Conservation (phyloP, 1,140 invertebrate genomes). For the Augochlora pura region DNA sequence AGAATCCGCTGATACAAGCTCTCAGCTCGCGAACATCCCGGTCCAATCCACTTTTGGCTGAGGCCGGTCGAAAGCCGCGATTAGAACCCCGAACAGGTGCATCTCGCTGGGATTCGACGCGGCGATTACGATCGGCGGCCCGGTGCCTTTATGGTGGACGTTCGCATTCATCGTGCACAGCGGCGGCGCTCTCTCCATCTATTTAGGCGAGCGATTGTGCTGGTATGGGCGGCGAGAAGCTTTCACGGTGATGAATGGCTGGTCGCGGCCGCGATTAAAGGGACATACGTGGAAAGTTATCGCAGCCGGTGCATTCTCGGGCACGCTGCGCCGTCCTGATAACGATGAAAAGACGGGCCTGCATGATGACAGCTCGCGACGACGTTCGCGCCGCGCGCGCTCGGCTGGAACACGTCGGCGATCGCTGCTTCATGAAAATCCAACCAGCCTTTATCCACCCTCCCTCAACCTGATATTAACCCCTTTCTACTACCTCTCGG, state of each 20-base stretch:
- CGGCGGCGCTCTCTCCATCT: background rate
- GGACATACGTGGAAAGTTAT: slow-evolving; percentile 59
- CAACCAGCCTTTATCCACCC: too few relatives aligned
- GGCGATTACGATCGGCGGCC: background rate
- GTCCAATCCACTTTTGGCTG: background rate
- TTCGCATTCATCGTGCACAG: background rate
- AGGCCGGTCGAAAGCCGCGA: slow-evolving; percentile 16
- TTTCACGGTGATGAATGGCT: slow-evolving; percentile 54
- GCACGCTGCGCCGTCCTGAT: slow-evolving; percentile 40
- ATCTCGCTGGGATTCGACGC: slow-evolving; percentile 2
- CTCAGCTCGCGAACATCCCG: too few relatives aligned
- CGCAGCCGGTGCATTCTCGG: slow-evolving; percentile 35
- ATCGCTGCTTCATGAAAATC: too few relatives aligned
- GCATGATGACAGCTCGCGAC: background rate
- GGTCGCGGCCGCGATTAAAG: slow-evolving; percentile 46
- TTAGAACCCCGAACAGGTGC: slow-evolving; percentile 41
- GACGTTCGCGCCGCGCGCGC: background rate
- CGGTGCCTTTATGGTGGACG: slow-evolving; percentile 3
- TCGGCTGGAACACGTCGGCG: background rate
- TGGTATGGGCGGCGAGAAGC: slow-evolving; percentile 11
- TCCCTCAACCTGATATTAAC: too few relatives aligned
- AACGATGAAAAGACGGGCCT: slow-evolving; percentile 36
- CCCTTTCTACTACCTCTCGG: too few relatives aligned
- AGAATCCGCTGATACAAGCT: too few relatives aligned
- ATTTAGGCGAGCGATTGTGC: slow-evolving; percentile 8